Base-by-base conservation (phyloP, 1,140 invertebrate species). In the Drusus annulatus region DNA sequence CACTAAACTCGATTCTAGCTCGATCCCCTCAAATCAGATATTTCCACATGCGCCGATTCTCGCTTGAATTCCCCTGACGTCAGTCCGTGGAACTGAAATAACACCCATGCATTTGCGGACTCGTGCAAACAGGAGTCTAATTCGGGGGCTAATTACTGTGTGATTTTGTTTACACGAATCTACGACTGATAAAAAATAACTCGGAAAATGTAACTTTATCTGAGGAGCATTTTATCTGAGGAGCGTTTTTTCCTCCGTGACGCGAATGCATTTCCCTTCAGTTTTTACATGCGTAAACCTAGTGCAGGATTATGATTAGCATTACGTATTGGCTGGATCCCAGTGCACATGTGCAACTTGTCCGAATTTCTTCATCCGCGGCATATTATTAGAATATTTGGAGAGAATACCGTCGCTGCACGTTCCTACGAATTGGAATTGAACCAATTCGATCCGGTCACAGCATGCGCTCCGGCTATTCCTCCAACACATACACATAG, bases 361-460 rank as follows among this genome's bases (percentile, higher is more conserved):
- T 45, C 45, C 50, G 52, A 68, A 68, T 68, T 52, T 23, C 36
- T 52, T 45, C 69, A 73, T 73, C 54, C 69, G 23, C 21, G 15
- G 62, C 54, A 17, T 10, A 31, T 54, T 73, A 73, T 73, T 73
- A 73, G 69, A 73, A 73, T 73, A 73, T 73, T 15, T 19, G 1
- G 36, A 45, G 45, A 73, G 17, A 31, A 45, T 7, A 6, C 25
- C 17, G 28, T 17, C 15, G 54, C 28, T 31, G 69, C 69, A 73
- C 69, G 69, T 73, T 73, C 51, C 69, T 54, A 23, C 52, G 69
- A 73, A 73, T 73, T 73, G 69, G 69, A 73, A 73, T 73, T 73
- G 69, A 15, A 73, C 69, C 69, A 73, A 73, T 73, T 73, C 45
- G 19, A 54, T 54, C 50, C 25, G 45, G 45, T 51, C 25, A 73